Evolutionary conservation across 2,797 vertebrate species (phyloP).

Genomic region (Paguma larvata): DNA sequence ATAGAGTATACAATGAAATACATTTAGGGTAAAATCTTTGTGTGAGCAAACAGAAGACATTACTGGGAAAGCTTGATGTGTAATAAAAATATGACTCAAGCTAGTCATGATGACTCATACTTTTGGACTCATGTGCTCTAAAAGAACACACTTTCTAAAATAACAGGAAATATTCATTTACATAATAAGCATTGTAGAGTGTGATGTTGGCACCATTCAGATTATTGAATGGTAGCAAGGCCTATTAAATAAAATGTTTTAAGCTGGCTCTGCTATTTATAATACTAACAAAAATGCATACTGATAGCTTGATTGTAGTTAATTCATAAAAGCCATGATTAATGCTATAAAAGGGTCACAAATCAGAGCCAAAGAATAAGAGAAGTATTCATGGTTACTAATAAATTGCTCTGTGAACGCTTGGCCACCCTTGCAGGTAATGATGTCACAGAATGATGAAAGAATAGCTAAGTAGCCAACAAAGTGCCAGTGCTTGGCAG

Average conservation of each 20-base stretch:
- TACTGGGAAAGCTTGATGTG: background rate
- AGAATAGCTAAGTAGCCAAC: slow-evolving; percentile 81
- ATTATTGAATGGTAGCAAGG: slow-evolving; percentile 64
- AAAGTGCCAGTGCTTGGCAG: slow-evolving; percentile 55
- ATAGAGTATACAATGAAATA: slow-evolving; percentile 29
- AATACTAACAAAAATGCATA: slow-evolving; percentile 72
- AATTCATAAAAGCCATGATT: slow-evolving; percentile 80
- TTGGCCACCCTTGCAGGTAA: slow-evolving; percentile 79
- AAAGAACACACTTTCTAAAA: slow-evolving; percentile 44
- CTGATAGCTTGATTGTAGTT: slow-evolving; percentile 77
- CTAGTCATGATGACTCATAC: slow-evolving; percentile 66
- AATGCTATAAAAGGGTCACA: slow-evolving; percentile 77
- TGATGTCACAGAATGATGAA: slow-evolving; percentile 83
- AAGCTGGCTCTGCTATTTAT: slow-evolving; percentile 67
- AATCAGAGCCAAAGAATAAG: slow-evolving; percentile 75
- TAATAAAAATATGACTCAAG: slow-evolving; percentile 22
- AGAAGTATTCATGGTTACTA: slow-evolving; percentile 70
- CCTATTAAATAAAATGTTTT: slow-evolving; percentile 73
- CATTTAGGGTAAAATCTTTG: background rate
- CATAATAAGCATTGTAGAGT: slow-evolving; percentile 49
- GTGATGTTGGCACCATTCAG: slow-evolving; percentile 61
- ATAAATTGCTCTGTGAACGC: slow-evolving; percentile 74
- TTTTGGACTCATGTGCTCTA: background rate
- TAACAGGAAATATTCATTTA: slow-evolving; percentile 73
- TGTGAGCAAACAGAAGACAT: background rate